Evolutionary conservation across 2,113 vertebrate species (phyloP).

Genomic region (Tringa solitaria): DNA sequence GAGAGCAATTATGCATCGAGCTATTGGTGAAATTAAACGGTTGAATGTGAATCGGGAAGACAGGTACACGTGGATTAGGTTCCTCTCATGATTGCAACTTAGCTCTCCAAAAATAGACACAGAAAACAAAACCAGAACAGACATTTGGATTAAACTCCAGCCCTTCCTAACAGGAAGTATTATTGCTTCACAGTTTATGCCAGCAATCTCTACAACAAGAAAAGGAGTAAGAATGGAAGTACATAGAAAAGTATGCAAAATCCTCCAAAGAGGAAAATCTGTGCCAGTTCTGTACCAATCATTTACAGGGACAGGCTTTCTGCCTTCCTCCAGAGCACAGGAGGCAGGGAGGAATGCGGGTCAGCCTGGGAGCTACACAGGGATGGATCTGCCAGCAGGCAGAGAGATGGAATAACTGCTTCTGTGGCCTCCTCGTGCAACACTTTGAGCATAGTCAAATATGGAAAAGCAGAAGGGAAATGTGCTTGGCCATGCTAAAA

Average conservation of each 20-base stretch:
- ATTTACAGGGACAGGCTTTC: neutral
- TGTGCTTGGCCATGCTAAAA: neutral
- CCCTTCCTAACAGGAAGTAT: neutral
- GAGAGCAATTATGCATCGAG: neutral
- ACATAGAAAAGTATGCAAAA: neutral
- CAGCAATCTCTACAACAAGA: neutral
- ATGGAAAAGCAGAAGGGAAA: neutral
- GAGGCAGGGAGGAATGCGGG: neutral
- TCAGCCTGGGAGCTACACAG: neutral
- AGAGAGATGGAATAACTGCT: neutral
- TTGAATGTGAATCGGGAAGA: neutral
- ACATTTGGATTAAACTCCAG: neutral
- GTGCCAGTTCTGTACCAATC: neutral
- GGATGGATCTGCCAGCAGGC: neutral
- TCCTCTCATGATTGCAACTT: neutral
- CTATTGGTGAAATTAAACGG: neutral
- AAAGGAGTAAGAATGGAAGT: neutral
- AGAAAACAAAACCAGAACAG: neutral
- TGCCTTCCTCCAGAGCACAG: neutral
- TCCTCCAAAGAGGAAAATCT: neutral
- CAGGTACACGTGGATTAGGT: neutral
- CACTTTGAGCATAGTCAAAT: neutral
- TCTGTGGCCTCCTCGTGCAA: neutral
- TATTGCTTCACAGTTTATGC: neutral
- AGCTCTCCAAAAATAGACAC: neutral